Percentiles rank a stretch among this genome's conserved stretches.
These are phyloP conservation scores for Drosophila nr. fundita DNA, from an alignment of 2,888 invertebrate species.

Conservation along the genomic window DNA sequence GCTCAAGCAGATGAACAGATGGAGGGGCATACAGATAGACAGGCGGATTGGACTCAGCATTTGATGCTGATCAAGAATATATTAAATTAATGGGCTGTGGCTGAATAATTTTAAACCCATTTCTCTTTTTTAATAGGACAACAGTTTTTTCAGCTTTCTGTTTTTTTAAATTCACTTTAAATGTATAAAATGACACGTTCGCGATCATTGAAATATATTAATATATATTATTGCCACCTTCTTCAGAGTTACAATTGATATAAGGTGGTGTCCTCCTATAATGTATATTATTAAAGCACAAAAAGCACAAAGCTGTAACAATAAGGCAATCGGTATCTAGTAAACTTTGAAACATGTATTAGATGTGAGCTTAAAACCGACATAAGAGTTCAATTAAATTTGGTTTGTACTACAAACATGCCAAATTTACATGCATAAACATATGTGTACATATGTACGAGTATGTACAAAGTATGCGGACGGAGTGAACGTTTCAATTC, in stretches of 20 bases:
- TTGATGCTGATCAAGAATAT: background rate
- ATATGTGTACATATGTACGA: background rate
- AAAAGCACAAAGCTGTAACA: background rate
- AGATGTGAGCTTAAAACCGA: slow-evolving; percentile 18
- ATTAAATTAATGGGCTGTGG: background rate
- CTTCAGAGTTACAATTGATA: background rate
- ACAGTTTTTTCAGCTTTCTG: background rate
- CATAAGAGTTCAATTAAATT: slow-evolving; percentile 54
- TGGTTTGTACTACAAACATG: slow-evolving; percentile 5
- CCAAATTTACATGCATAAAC: background rate
- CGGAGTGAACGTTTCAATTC: slow-evolving; percentile 27
- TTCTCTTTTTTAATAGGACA: background rate
- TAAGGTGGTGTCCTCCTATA: background rate
- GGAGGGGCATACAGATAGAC: background rate
- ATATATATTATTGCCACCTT: too few species aligned
- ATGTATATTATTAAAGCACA: slow-evolving; percentile 4
- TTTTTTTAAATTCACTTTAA: background rate
- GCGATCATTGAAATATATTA: too few species aligned
- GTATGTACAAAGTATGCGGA: background rate
- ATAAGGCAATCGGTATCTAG: background rate
- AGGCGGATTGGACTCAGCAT: background rate
- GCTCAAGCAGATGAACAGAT: background rate
- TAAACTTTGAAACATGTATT: slow-evolving; percentile 17
- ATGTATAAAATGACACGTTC: background rate
- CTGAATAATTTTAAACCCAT: background rate